Evolutionary conservation across 2,113 vertebrate species (phyloP), one percentile per base, ranked within the genome.

Genomic region (Pseudois nayaur): DNA sequence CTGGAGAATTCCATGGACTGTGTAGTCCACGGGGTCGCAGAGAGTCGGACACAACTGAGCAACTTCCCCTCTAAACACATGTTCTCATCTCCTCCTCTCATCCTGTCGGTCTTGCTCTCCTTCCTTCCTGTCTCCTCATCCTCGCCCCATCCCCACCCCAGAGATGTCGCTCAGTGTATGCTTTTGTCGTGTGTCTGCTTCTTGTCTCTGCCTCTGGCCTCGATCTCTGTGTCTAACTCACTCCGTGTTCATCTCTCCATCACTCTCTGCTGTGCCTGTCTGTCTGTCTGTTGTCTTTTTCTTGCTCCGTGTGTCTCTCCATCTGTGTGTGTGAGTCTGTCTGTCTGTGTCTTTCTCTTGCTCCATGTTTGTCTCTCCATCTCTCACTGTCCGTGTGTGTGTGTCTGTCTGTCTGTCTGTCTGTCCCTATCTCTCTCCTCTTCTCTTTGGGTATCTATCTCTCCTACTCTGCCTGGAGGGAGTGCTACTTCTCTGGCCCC

Each of bases 371-470:
- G 76, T 19, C 27, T 36, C n/a, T 48, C 31, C 2, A 5, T 36
- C 48, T 60, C 21, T 15, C 14, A 3, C 55, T 27, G 6, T n/a
- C 25, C 12, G 12, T 50, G 48, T 6, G 1, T n/a, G 6, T n/a
- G 16, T 81, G 29, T n/a, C 1, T 29, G 36, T 21, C 3, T 43
- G 3, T 8, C 6, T 15, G 3, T 21, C 16, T 15, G 3, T 21
- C 16, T 1, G 1, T 6, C 11, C 3, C 5, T 7, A 1, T 17
- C 17, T 25, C 12, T n/a, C 45, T 11, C 71, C 16, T 6, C 9
- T 36, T 3, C 48, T 29, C 23, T 29, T 29, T 17, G 3, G 5
- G 8, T 17, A 4, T 50, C 43, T 67, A 3, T 50, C 43, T 67
- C 59, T 25, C 43, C 50, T 74, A 36, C 90, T 16, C 74, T 21